A percentile compares a stretch with the other conserved stretches of the same genome.
These are phyloP conservation scores for Hydrolagus affinis DNA, from an alignment of 2,113 vertebrate species.

Conservation along the genomic window DNA sequence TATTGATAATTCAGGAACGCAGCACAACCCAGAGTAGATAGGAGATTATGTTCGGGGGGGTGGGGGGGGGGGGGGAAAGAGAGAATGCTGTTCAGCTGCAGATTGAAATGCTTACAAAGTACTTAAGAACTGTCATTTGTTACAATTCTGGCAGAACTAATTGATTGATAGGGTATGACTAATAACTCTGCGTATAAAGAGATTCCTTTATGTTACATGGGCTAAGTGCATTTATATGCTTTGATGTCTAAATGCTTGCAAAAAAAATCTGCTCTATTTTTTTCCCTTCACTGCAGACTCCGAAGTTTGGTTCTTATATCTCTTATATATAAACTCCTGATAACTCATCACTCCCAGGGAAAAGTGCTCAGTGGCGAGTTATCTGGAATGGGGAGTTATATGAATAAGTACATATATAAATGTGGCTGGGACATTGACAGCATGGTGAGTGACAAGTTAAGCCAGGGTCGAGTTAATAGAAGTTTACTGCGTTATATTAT, in stretches of 20 bases:
- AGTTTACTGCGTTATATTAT: too few species aligned
- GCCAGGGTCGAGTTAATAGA: too few species aligned
- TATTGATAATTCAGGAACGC: not conserved
- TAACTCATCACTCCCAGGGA: too few species aligned
- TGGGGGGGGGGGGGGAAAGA: not conserved
- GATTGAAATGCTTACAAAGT: constrained; percentile 21
- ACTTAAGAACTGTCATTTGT: constrained; percentile 21
- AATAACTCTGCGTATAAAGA: constrained; percentile 15
- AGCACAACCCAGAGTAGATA: not conserved
- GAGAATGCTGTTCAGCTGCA: not conserved
- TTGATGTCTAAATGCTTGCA: constrained; percentile 20
- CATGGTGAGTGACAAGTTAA: too few species aligned
- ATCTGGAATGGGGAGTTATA: too few species aligned
- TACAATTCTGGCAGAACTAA: constrained; percentile 26
- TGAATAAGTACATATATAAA: too few species aligned
- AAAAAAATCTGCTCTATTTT: not conserved
- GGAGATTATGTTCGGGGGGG: not conserved
- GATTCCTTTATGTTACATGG: not conserved
- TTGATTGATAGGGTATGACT: constrained; percentile 30
- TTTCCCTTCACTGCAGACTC: not conserved
- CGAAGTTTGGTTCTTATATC: too few species aligned
- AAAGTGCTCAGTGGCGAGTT: too few species aligned
- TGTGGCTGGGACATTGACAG: too few species aligned
- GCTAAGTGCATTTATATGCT: not conserved
- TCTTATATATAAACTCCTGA: too few species aligned